phyloP scores from a whole-genome alignment of 2,113 vertebrate genomes.

The Gobius niger region DNA sequence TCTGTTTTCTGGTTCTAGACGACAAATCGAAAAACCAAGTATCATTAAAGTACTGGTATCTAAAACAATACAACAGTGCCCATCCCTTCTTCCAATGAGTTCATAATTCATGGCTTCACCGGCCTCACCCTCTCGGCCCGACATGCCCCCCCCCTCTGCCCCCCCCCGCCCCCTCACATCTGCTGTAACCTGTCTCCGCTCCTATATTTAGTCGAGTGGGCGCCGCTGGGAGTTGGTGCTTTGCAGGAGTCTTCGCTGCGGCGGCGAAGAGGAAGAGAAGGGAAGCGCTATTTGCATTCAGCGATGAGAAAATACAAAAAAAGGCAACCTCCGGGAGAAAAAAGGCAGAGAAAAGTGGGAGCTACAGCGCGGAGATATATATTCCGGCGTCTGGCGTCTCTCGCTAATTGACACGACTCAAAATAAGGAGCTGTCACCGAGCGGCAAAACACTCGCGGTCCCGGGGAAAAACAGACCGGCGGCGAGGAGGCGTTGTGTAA shows the following conservation, averaged over 20 bases:
- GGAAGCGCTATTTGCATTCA: background rate
- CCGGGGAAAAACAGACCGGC: background rate
- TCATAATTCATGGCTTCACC: too few relatives aligned
- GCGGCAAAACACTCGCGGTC: background rate
- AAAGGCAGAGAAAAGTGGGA: background rate
- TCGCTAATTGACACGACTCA: background rate
- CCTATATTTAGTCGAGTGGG: slow-evolving; percentile 74
- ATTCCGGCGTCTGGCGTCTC: background rate
- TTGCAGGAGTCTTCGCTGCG: slow-evolving; percentile 58
- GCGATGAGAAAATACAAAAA: slow-evolving; percentile 24
- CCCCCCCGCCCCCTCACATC: slow-evolving; percentile 56
- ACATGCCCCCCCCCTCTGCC: slow-evolving; percentile 1
- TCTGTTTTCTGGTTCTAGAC: too few relatives aligned
- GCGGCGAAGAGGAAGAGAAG: slow-evolving; percentile 23
- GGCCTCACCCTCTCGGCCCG: too few relatives aligned
- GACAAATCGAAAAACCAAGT: too few relatives aligned
- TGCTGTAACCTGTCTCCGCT: slow-evolving; percentile 70
- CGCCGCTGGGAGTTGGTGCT: slow-evolving; percentile 70
- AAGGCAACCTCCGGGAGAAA: slow-evolving; percentile 8
- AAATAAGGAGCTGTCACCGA: background rate
- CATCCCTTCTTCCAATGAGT: too few relatives aligned
- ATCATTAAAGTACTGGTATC: too few relatives aligned
- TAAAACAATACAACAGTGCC: too few relatives aligned
- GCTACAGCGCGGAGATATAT: background rate
- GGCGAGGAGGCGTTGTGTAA: too few relatives aligned